These are phyloP conservation scores for Dermatemys mawii DNA, from an alignment of 2,113 vertebrate species.

Conservation along the genomic window DNA sequence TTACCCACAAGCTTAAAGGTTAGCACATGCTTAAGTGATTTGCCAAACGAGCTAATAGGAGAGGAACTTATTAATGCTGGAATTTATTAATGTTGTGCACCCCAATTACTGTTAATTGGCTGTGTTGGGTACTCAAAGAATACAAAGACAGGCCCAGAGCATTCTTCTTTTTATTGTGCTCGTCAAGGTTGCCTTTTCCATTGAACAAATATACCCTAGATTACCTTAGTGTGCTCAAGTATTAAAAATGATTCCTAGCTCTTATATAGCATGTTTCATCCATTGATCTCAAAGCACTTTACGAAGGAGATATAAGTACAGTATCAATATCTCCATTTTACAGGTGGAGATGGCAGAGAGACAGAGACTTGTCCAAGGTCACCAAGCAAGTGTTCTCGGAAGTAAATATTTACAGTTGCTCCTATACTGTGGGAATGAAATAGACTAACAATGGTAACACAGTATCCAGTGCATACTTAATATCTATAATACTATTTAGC, in stretches of 20 bases:
- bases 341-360: neutral
- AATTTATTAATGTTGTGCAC: neutral
- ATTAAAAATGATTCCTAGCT: neutral
- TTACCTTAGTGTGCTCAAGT: neutral
- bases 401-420: neutral
- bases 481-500: neutral
- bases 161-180: neutral
- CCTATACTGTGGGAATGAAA: neutral
- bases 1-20: neutral
- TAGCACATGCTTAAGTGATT: neutral
- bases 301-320: neutral
- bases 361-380: neutral
- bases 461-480: neutral
- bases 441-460: neutral
- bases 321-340: neutral
- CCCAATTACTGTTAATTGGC: neutral
- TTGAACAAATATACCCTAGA: neutral
- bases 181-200: neutral
- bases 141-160: fast-evolving
- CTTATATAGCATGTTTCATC: neutral
- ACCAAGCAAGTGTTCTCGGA: neutral
- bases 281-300: neutral
- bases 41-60: neutral
- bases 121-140: neutral
- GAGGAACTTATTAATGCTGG: neutral